Evolutionary conservation across 2,797 vertebrate genomes (phyloP).

Genomic region (Eptatretus atami): DNA sequence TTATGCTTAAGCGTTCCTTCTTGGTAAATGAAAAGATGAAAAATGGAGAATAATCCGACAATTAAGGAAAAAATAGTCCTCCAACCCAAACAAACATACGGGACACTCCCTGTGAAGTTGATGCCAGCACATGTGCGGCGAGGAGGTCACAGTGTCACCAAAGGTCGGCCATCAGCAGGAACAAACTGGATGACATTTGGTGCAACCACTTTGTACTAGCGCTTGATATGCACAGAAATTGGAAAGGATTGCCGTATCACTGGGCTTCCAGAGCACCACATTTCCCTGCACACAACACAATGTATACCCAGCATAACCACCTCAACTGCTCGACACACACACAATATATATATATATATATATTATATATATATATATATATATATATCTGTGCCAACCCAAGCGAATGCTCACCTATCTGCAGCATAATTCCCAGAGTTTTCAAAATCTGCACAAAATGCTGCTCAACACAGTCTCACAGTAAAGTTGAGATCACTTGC

Average conservation of each 20-base stretch:
- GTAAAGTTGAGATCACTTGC: too few relatives aligned
- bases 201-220: conserved; percentile 41
- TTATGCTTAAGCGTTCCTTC: too few relatives aligned
- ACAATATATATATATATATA: too few relatives aligned
- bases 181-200: conserved; percentile 64
- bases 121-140: conserved; percentile 48
- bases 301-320: too few relatives aligned
- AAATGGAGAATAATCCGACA: background rate
- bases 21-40: too few relatives aligned
- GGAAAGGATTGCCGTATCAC: conserved; percentile 48
- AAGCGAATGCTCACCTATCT: too few relatives aligned
- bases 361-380: too few relatives aligned
- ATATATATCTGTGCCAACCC: too few relatives aligned
- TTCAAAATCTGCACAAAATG: too few relatives aligned
- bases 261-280: conserved; percentile 85
- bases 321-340: too few relatives aligned
- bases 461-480: too few relatives aligned
- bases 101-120: conserved; percentile 84
- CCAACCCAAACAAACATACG: conserved; percentile 20
- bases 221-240: conserved; percentile 40
- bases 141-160: conserved; percentile 39
- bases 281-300: conserved; percentile 29
- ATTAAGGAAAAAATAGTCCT: background rate
- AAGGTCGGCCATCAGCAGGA: conserved; percentile 44
- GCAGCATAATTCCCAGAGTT: too few relatives aligned